These are phyloP conservation scores for Cladorhizidae sp. DNA, from an alignment of 37 sponge, comb jelly and placozoan genomes.

Conservation along the genomic window DNA sequence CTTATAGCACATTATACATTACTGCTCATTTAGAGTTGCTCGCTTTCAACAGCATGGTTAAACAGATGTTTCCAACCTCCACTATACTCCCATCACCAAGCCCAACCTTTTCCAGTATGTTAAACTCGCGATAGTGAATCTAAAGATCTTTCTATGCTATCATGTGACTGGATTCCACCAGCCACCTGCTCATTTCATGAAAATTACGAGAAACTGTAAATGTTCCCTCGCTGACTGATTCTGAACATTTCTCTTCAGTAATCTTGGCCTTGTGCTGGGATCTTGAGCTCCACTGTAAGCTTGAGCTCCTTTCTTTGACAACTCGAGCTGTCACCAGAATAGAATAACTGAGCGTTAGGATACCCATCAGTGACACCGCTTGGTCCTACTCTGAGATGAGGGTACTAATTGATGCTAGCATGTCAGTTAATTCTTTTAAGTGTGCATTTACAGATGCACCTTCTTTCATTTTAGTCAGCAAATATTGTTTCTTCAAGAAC, in stretches of 20 bases:
- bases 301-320: conserved; percentile 6
- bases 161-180: conserved; percentile 72
- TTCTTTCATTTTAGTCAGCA: conserved; percentile 59
- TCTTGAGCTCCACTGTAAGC: background rate
- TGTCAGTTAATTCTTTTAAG: conserved; percentile 62
- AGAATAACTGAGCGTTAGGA: conserved; percentile 26
- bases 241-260: conserved; percentile 14
- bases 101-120: conserved; percentile 2
- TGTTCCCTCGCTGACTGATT: conserved; percentile 9
- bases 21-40: background rate
- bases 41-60: conserved; percentile 8
- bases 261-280: conserved; percentile 24
- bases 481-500: conserved; percentile 56
- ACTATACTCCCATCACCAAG: too few species aligned
- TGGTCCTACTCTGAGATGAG: conserved; percentile 49
- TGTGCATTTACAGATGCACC: too few species aligned
- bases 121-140: conserved; percentile 38
- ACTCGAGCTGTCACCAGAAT: conserved; percentile 49
- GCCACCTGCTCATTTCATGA: conserved; percentile 12
- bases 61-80: conserved; percentile 31
- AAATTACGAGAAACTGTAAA: conserved; percentile 22
- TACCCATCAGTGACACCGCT: conserved; percentile 39
- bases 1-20: background rate
- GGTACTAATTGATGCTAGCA: conserved; percentile 47
- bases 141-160: conserved; percentile 25